These are phyloP conservation scores for Mus spretus DNA, from an alignment of 2,797 vertebrate genomes.

Conservation along the genomic window DNA sequence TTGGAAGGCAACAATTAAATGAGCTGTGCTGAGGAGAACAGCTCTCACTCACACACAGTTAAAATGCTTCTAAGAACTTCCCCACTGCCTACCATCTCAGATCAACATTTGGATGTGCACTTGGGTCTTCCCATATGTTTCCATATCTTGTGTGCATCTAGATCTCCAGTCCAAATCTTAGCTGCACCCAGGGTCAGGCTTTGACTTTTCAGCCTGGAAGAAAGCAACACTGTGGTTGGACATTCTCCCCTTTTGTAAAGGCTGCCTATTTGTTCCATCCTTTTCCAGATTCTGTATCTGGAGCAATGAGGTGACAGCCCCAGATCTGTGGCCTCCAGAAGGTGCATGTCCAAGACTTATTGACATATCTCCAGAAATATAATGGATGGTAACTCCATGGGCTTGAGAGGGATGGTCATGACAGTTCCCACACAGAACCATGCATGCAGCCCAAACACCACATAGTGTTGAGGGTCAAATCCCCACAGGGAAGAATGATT, in stretches of 20 bases:
- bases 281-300: fast-evolving
- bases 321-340: background rate
- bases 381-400: background rate
- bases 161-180: background rate
- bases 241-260: background rate
- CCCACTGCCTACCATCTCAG: background rate
- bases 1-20: conserved; percentile 21
- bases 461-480: background rate
- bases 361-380: background rate
- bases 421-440: background rate
- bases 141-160: background rate
- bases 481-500: fast-evolving
- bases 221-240: too few relatives aligned
- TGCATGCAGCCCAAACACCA: too few relatives aligned
- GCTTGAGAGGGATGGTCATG: background rate
- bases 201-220: background rate
- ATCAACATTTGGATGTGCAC: background rate
- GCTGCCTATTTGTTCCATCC: background rate
- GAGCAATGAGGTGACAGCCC: background rate
- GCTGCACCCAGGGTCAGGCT: background rate
- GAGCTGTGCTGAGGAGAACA: conserved; percentile 5
- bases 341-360: background rate
- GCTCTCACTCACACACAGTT: background rate
- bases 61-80: background rate
- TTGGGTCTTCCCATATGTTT: background rate